A percentile compares a stretch with the other conserved stretches of the same genome.
These are phyloP conservation scores for Ctenodactylus gundi DNA, from an alignment of 2,113 vertebrate genomes.

Conservation along the genomic window DNA sequence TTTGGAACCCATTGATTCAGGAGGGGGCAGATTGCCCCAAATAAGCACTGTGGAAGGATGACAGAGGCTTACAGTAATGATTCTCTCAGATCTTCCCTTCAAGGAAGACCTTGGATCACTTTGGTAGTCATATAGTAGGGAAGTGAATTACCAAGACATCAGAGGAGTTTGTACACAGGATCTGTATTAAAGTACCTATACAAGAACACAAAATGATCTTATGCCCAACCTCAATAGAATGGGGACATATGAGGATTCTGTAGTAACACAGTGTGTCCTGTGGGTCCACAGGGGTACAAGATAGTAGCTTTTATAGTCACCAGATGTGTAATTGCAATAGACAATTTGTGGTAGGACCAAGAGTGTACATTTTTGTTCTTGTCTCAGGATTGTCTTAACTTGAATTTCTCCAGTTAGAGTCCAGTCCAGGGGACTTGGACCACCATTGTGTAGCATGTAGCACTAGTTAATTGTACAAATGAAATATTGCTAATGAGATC, in stretches of 20 bases:
- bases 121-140: not conserved
- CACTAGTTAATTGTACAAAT: not conserved
- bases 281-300: not conserved
- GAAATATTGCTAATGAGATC: not conserved
- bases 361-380: too few relatives aligned
- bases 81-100: not conserved
- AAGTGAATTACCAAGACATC: not conserved
- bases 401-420: not conserved
- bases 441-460: not conserved
- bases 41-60: not conserved
- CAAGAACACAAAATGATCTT: not conserved
- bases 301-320: not conserved
- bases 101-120: not conserved
- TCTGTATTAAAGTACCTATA: not conserved
- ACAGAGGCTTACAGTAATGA: not conserved
- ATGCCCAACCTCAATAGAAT: not conserved
- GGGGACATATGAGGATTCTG: too few relatives aligned
- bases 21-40: not conserved
- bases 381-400: not conserved
- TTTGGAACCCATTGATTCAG: not conserved
- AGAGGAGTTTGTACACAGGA: not conserved
- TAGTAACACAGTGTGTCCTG: not conserved
- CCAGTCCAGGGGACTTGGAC: not conserved
- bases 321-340: not conserved
- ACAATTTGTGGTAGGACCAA: not conserved